Conservation (phyloP, 2,797 vertebrate genomes). For the Micrastur ruficollis region DNA sequence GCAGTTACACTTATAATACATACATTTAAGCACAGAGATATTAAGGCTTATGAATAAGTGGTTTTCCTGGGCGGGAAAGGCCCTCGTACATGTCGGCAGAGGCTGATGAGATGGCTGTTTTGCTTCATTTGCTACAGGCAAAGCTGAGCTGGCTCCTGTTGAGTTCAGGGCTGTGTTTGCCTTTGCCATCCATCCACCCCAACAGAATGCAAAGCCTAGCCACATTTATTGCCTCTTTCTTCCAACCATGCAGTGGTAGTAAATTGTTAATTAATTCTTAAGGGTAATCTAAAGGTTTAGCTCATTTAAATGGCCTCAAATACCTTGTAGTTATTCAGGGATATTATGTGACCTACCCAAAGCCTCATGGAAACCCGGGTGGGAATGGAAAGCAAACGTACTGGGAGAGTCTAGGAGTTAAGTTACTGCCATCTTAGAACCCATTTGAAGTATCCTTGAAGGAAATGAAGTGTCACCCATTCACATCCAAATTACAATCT, state of each 20-base stretch:
- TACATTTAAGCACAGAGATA: neutral
- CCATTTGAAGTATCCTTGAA: neutral
- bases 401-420: neutral
- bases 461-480: neutral
- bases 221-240: neutral
- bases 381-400: neutral
- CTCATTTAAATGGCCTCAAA: neutral
- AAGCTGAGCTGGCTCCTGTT: neutral
- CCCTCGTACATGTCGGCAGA: neutral
- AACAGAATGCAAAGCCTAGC: neutral
- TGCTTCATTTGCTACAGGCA: neutral
- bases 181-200: neutral
- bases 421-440: neutral
- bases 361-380: neutral
- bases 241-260: neutral
- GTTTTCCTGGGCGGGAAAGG: neutral
- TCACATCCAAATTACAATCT: neutral
- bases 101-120: neutral
- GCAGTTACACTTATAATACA: neutral
- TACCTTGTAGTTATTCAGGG: neutral
- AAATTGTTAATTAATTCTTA: neutral
- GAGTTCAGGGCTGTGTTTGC: neutral
- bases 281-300: neutral
- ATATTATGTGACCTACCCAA: neutral
- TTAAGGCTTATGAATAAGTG: neutral